Evolutionary conservation across 1,140 invertebrate genomes (phyloP).

Genomic region (Pinna nobilis): DNA sequence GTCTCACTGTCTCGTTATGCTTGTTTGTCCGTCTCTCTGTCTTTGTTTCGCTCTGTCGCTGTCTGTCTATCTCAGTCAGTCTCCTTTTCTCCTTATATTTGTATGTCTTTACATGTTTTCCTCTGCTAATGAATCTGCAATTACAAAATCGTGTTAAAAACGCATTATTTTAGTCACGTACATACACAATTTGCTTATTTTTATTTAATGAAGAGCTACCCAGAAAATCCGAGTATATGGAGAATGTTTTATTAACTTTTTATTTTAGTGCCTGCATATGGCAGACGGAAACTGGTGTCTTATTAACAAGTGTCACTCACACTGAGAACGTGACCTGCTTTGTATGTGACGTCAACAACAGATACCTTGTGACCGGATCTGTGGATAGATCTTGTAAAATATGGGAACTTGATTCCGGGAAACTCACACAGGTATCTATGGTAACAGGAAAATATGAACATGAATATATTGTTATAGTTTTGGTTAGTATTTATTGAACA

Average conservation of each 20-base stretch:
- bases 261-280: slow-evolving; percentile 24
- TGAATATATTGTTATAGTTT: not conserved
- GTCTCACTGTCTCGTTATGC: no score
- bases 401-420: slow-evolving; percentile 29
- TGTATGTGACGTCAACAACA: slow-evolving; percentile 13
- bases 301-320: slow-evolving; percentile 19
- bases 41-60: no score
- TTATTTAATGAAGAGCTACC: not conserved
- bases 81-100: no score
- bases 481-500: not conserved
- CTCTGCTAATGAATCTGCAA: no score
- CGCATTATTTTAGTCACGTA: not conserved
- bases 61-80: no score
- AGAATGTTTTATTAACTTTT: not conserved
- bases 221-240: not conserved
- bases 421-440: slow-evolving; percentile 33
- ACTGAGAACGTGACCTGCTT: slow-evolving; percentile 36
- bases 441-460: no score
- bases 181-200: not conserved
- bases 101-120: no score
- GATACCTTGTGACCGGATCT: slow-evolving; percentile 29
- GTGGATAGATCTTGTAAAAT: slow-evolving; percentile 30
- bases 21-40: no score
- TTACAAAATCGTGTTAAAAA: no score
- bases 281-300: not conserved